Evolutionary conservation across 2,113 vertebrate genomes (phyloP), one percentile per base, ranked within the genome.

Genomic region (Lynx canadensis): DNA sequence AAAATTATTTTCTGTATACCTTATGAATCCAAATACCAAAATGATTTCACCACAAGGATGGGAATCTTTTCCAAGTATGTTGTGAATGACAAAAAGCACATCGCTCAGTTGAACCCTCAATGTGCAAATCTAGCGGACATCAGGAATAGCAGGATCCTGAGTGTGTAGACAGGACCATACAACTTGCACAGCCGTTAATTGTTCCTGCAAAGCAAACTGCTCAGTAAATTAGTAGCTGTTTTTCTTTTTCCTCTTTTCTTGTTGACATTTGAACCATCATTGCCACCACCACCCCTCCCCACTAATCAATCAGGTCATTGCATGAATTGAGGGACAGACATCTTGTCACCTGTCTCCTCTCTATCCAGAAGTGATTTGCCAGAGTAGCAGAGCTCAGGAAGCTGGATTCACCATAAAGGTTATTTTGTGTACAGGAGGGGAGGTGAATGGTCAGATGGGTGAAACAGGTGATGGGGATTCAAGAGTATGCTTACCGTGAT

Each of bases 121-220:
- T 13, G 9, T 76, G 78, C 68, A 97, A 91, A 95, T 48, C 38
- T 52, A 48, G 15, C 38, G 33, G 91, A 84, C 3, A 52, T 0
- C 0, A 5, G 66, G 80, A 93, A 84, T 41, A 4, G 74, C 83
- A 69, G 18, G 79, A 13, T 41, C 45, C 31, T 3, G 21, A 36
- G 48, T 63, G 41, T 74, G 96, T 33, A 82, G 74, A 92, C 87
- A 63, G 3, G 78, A 38, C 78, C 25, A 4, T 87, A 97, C 92
- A 33, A 14, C 31, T 38, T 82, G 50, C 3, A 45, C 63, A 98
- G 45, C 82, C 92, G 84, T 83, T 96, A 97, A 94, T 81, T 97
- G 95, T 95, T 97, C 86, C 96, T 73, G 65, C 82, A 95, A 95
- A 94, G 78, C 87, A 92, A 97, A 90, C 76, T 78, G 18, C 69